Base-by-base conservation (phyloP, 2,888 invertebrate species). In the Pyrocoelia pectoralis region DNA sequence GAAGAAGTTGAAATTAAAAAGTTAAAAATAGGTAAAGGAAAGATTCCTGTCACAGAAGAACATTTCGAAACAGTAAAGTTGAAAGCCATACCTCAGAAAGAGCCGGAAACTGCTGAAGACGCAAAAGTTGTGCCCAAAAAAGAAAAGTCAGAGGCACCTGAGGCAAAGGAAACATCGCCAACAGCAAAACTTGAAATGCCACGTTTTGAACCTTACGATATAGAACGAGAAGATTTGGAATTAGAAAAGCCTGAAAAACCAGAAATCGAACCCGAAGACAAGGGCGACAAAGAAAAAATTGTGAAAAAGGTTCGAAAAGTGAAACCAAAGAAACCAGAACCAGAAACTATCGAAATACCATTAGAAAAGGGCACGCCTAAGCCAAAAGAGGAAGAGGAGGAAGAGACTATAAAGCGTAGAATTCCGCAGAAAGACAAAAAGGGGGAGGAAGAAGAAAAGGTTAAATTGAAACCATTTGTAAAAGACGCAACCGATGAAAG, bases 21-120 rank as follows among this genome's bases (percentile, higher is more conserved):
- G 61, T 68, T 85, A 18, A 73, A 71, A 61, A 52, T 74, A 19
- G 74, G 76, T 3, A 85, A 86, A 75, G 86, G 86, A 60, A 73
- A 83, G 70, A 61, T 81, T 17, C 81, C 81, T 10, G 69, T 75
- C 61, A 70, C 53, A 59, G 61, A 65, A 10, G 78, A 80, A 53
- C 77, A 79, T 61, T 68, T 66, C 13, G 77, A 78, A 70, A 66
- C 67, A 43, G 71, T 80, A 6, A 79, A 74, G 70, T 65, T 81
- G 17, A 80, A 82, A 69, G 82, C 83, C 61, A 73, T 81, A 28
- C 81, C 82, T 10, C 72, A 77, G 61, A 77, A 80, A 41, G 75
- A 79, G 67, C 75, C 79, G 1, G 79, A 81, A 64, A 67, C 67
- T 63, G 33, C 24, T 46, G 61, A 50, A 57, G 64, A 43, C 62